Evolutionary conservation across 1,140 invertebrate species (phyloP).

Genomic region (Musca domestica): DNA sequence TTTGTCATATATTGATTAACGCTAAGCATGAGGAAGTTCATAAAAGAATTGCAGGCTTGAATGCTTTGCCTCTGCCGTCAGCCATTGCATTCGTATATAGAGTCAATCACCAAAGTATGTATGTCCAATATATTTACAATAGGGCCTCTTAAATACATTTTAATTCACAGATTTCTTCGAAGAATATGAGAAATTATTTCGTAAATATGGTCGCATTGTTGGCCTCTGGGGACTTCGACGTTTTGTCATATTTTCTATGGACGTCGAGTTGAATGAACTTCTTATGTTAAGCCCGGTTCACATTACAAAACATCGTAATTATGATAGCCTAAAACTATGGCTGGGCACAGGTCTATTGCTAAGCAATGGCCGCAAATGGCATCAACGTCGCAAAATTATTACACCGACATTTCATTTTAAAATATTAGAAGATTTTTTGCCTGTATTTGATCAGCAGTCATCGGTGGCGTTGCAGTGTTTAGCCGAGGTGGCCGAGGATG

Average conservation of each 20-base stretch:
- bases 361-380: constrained; percentile 68
- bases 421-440: constrained; percentile 75
- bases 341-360: constrained; percentile 44
- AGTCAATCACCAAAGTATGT: too few species aligned
- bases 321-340: constrained; percentile 28
- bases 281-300: background rate
- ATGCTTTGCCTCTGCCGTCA: too few species aligned
- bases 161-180: too few species aligned
- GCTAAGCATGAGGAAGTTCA: too few species aligned
- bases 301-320: constrained; percentile 12
- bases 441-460: constrained; percentile 67
- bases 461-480: constrained; percentile 55
- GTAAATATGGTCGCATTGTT: too few species aligned
- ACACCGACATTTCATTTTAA: constrained; percentile 84
- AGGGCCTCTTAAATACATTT: too few species aligned
- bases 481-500: constrained; percentile 36
- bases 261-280: constrained; percentile 17
- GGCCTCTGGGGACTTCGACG: too few species aligned
- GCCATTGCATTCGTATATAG: too few species aligned
- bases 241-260: background rate
- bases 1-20: too few species aligned
- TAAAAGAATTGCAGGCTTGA: too few species aligned
- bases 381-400: constrained; percentile 69
- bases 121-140: too few species aligned
- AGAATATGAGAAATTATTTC: too few species aligned